phyloP scores from a whole-genome alignment of 2,113 vertebrate genomes.

The Thryonomys swinderianus region DNA sequence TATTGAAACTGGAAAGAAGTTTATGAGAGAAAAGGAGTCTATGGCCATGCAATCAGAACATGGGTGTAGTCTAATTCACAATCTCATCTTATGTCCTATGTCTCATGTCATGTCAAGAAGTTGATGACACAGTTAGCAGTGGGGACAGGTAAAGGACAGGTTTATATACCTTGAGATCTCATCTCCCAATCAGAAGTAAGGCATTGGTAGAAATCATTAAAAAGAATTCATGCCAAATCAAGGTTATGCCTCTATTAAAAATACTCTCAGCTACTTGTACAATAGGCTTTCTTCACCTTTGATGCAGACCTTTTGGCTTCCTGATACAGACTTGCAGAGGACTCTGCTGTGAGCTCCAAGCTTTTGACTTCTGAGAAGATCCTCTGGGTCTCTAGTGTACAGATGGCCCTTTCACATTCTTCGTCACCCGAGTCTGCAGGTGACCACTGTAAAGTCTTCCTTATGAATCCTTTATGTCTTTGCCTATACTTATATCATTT shows the following conservation, averaged over 20 bases:
- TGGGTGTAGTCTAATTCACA: background rate
- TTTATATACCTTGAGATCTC: background rate
- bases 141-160: background rate
- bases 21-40: conserved; percentile 48
- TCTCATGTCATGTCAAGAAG: background rate
- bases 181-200: conserved; percentile 5
- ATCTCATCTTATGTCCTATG: background rate
- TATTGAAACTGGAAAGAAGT: conserved; percentile 13
- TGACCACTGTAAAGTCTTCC: background rate
- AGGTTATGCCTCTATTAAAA: background rate
- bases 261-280: background rate
- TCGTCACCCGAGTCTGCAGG: background rate
- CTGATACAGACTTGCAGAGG: background rate
- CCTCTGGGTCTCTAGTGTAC: background rate
- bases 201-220: conserved; percentile 9
- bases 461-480: background rate
- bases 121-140: background rate
- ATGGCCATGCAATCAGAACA: background rate
- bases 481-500: background rate
- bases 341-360: background rate
- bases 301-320: background rate
- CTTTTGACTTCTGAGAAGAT: background rate
- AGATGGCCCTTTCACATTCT: background rate
- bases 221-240: conserved; percentile 10
- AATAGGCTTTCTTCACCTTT: background rate